phyloP scores from a whole-genome alignment of 2,797 vertebrate species.

The Sciurus vulgaris region DNA sequence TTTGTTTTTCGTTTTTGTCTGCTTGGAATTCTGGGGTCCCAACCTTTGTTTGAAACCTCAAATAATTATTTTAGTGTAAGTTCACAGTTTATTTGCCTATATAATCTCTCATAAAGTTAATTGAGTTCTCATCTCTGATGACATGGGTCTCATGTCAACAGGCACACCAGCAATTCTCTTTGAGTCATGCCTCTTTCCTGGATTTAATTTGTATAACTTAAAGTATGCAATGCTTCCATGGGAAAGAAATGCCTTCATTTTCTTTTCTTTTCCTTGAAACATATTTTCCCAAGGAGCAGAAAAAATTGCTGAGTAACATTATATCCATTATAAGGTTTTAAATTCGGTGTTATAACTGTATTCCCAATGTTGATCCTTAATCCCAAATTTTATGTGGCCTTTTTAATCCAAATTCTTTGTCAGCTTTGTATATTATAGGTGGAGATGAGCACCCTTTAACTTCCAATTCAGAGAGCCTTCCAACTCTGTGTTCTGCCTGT shows the following conservation, averaged over 20 bases:
- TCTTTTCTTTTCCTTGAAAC: background rate
- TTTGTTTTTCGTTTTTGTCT: background rate
- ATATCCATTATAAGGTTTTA: background rate
- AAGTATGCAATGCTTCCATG: background rate
- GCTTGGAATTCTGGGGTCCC: background rate
- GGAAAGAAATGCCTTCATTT: background rate
- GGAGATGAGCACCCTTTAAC: background rate
- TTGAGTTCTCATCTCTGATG: background rate
- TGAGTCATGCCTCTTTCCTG: background rate
- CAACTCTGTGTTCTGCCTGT: background rate
- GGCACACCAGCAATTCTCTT: background rate
- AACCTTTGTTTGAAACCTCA: background rate
- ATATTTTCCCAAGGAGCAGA: background rate
- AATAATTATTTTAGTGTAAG: background rate
- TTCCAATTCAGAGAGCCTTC: background rate
- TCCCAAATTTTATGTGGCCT: background rate
- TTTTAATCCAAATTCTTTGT: conserved; percentile 7
- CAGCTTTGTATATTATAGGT: background rate
- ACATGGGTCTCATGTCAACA: background rate
- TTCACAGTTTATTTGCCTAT: background rate
- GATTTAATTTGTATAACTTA: background rate
- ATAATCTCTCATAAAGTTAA: background rate
- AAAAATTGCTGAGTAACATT: background rate
- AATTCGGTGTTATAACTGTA: background rate
- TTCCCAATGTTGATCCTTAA: background rate